These are phyloP conservation scores for Prochilodus magdalenae DNA, from an alignment of 2,113 vertebrate species.

Conservation along the genomic window DNA sequence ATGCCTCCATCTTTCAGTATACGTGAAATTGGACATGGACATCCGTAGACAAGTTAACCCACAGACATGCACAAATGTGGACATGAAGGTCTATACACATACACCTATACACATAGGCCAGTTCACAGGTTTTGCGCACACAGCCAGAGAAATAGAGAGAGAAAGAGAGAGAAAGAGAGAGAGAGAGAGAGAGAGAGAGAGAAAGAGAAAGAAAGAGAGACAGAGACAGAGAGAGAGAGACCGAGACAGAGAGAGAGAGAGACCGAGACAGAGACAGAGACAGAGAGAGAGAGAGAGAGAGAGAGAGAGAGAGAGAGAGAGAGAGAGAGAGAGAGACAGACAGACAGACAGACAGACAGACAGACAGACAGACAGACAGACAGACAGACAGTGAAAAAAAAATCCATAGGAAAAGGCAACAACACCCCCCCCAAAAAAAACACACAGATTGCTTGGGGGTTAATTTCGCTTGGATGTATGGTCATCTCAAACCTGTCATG, in stretches of 20 bases:
- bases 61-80: conserved; percentile 1
- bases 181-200: conserved; percentile 13
- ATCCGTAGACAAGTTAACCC: too few species aligned
- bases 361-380: background rate
- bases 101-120: too few species aligned
- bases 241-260: background rate
- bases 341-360: background rate
- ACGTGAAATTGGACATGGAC: too few species aligned
- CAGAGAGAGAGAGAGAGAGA: conserved; percentile 8
- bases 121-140: too few species aligned
- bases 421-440: background rate
- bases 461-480: conserved; percentile 35
- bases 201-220: conserved; percentile 7
- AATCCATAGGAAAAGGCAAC: too few species aligned
- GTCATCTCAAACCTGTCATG: conserved; percentile 39
- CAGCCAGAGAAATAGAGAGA: background rate
- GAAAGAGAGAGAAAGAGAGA: conserved; percentile 12
- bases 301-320: background rate
- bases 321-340: conserved; percentile 27
- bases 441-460: conserved; percentile 17
- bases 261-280: background rate
- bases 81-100: background rate
- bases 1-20: background rate
- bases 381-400: background rate
- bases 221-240: background rate